These are phyloP conservation scores for Delphinapterus leucas DNA, from an alignment of 2,113 vertebrate genomes.

Conservation along the genomic window DNA sequence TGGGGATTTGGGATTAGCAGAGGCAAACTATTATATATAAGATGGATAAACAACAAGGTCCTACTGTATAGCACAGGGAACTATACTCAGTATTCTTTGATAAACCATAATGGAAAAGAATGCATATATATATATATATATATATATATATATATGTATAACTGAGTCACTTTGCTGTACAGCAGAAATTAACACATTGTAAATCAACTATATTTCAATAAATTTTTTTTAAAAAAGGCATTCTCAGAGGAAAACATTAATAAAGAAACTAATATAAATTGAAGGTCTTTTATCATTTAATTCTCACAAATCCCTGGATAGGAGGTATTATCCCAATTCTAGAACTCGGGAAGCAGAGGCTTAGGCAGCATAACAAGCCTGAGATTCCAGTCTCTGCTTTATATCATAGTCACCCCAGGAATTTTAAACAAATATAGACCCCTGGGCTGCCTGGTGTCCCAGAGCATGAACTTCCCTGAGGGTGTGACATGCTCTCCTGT, in stretches of 20 bases:
- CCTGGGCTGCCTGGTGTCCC: neutral
- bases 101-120: too few species aligned
- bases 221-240: neutral
- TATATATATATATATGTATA: too few species aligned
- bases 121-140: too few species aligned
- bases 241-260: neutral
- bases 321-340: neutral
- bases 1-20: too few species aligned
- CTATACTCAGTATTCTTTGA: too few species aligned
- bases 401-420: neutral
- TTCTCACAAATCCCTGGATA: neutral
- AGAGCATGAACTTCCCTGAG: neutral
- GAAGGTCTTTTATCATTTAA: neutral
- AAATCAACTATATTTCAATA: neutral
- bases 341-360: neutral
- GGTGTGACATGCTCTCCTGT: neutral
- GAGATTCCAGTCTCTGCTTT: neutral
- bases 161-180: too few species aligned
- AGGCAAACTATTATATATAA: too few species aligned
- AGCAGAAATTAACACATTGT: too few species aligned
- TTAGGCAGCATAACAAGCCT: neutral
- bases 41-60: too few species aligned
- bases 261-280: neutral
- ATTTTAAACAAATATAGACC: neutral
- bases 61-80: too few species aligned